Base-by-base conservation (phyloP, 2,888 invertebrate species). In the Sceliomorpha sp. region DNA sequence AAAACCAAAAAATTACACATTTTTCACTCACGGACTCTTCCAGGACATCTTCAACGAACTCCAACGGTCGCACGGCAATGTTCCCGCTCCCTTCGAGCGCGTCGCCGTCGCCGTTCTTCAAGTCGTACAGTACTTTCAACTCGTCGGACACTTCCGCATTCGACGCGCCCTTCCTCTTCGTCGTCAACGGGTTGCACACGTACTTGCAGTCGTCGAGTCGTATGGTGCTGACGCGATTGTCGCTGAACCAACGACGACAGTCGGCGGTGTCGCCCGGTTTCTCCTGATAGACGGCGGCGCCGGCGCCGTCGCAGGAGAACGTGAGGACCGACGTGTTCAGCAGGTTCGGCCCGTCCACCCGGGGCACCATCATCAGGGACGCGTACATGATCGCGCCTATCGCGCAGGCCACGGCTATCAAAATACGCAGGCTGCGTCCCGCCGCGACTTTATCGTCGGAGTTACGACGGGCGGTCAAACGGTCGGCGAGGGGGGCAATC, bases 401-500 rank as follows among this genome's bases (percentile, higher is more conserved):
- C 45, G 95, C 87, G 59, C 94, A 90, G 69, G 92, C 92, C 3
- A 91, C 76, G 0, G 94, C 93, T 5, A 94, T 93, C 86, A 94
- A 90, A 36, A 93, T 88, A 4, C 95, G 90, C 40, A 95, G 89
- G 59, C 92, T 91, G 70, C 91, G 91, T 8, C 94, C 94, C 8
- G 92, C 73, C 80, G 89, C 69, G 40, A 90, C 89, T 50, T 90
- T 89, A 2, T 88, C 87, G 34, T 84, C 80, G n/a, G 88, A 85
- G 8, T 90, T 90, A 14, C 36, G 59, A 26, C 36, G 34, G 6
- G 66, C 44, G 2, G 92, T 92, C 79, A 90, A 90, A 89, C 92
- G 92, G 88, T 97, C 96, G 42, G 96, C 94, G 66, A 96, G 89
- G 2, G 94, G 94, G 37, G 95, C 96, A 4, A 93, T 92, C 24